Conservation (phyloP, 1,140 invertebrate genomes). For the Drosophila sturtevanti region DNA sequence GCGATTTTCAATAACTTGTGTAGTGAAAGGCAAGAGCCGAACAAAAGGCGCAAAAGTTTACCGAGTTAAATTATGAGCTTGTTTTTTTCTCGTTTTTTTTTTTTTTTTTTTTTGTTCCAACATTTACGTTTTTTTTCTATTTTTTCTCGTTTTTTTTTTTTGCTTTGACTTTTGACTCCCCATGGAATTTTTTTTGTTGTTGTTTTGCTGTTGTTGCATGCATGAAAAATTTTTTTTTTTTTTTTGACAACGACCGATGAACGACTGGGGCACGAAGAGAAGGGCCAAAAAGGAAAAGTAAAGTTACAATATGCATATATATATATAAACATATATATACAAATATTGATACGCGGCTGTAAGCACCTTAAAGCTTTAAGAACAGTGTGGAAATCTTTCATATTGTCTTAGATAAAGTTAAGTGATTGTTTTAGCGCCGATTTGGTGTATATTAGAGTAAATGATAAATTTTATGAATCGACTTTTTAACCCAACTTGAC, state of each 20-base stretch:
- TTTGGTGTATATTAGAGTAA: too few species aligned
- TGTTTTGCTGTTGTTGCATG: conserved; percentile 55
- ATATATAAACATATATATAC: too few species aligned
- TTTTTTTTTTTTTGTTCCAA: conserved; percentile 5
- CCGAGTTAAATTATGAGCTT: conserved; percentile 79
- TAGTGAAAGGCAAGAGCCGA: conserved; percentile 57
- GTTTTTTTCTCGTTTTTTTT: conserved; percentile 26
- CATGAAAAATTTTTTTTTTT: conserved; percentile 54
- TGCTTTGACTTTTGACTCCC: conserved; percentile 61
- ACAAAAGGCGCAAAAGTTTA: conserved; percentile 79
- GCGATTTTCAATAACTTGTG: conserved; percentile 78
- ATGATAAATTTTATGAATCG: too few species aligned
- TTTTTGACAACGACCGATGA: conserved; percentile 19
- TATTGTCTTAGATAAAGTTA: too few species aligned
- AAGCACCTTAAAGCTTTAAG: too few species aligned
- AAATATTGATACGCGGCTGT: too few species aligned
- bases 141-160: conserved; percentile 5
- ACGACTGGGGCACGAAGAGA: too few species aligned
- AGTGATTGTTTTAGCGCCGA: too few species aligned
- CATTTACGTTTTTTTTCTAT: conserved; percentile 22
- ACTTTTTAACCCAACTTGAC: conserved; percentile 6
- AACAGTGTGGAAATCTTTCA: too few species aligned
- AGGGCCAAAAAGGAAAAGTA: too few species aligned
- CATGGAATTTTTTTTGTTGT: conserved; percentile 63
- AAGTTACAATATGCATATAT: too few species aligned